A percentile compares a stretch with the other conserved stretches of the same genome.
Evolutionary conservation across 1,140 invertebrate genomes (phyloP).

Genomic region (Holotrichia oblita): DNA sequence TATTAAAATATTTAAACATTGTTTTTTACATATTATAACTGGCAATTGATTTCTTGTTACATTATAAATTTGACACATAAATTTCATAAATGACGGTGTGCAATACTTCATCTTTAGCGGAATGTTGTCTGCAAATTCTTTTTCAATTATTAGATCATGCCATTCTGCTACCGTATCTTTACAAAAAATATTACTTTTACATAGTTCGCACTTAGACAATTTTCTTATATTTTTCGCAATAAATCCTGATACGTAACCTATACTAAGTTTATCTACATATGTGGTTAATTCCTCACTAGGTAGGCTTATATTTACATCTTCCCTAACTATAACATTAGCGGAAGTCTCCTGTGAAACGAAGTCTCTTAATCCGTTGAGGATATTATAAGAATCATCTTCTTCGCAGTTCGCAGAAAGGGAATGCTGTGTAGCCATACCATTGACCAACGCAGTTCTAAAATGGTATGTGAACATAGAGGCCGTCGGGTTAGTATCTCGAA

Average conservation of each 20-base stretch:
- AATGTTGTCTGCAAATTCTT: neutral
- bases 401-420: neutral
- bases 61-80: neutral
- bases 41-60: neutral
- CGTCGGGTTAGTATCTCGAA: constrained; percentile 45
- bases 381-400: no score
- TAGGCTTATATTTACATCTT: no score
- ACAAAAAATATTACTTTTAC: neutral
- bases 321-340: no score
- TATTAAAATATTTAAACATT: neutral
- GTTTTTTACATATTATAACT: neutral
- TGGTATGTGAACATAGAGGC: neutral
- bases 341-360: no score
- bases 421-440: neutral
- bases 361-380: no score
- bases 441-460: neutral
- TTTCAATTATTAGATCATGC: neutral
- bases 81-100: neutral
- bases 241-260: neutral
- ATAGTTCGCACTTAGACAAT: neutral
- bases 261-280: neutral
- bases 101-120: constrained; percentile 1
- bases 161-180: neutral
- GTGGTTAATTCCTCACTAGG: no score
- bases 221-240: neutral